Conservation (phyloP, 2,888 invertebrate genomes). For the Leptinotarsa tumamoca region DNA sequence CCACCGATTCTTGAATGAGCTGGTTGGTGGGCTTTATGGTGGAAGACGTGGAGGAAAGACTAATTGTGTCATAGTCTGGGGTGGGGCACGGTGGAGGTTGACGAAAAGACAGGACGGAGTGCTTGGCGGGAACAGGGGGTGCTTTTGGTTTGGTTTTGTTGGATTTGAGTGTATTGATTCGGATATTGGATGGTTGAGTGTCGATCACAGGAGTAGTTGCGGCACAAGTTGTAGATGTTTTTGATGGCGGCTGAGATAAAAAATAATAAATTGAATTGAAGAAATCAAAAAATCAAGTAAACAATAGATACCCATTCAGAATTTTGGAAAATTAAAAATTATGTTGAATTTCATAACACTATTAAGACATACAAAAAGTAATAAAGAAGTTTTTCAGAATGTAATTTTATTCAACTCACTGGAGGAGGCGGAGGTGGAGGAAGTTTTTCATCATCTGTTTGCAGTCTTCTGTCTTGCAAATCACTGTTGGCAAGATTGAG, state of each 20-base stretch:
- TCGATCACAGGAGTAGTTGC: slow-evolving; percentile 1
- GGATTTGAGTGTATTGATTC: slow-evolving; percentile 51
- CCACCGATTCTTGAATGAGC: slow-evolving; percentile 71
- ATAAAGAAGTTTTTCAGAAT: neutral
- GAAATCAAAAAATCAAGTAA: no score
- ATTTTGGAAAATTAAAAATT: no score
- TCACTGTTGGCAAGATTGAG: slow-evolving; percentile 52
- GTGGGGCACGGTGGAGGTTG: slow-evolving; percentile 68
- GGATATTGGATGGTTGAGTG: slow-evolving; percentile 35
- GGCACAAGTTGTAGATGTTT: slow-evolving; percentile 28
- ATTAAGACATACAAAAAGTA: no score
- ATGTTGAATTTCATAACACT: no score
- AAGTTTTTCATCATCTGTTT: slow-evolving; percentile 31
- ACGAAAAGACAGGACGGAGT: slow-evolving; percentile 60
- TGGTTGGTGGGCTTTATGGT: slow-evolving; percentile 40
- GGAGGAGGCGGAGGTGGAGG: slow-evolving; percentile 74
- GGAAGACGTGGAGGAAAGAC: slow-evolving; percentile 60
- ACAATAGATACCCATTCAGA: no score
- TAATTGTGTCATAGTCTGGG: slow-evolving; percentile 70
- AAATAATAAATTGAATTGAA: no score
- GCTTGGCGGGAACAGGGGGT: slow-evolving; percentile 64
- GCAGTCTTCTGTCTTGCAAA: slow-evolving; percentile 52
- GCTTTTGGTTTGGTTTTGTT: slow-evolving; percentile 59
- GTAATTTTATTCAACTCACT: slow-evolving; percentile 63
- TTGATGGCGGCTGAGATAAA: slow-evolving; percentile 47